These are phyloP conservation scores for Thereva nobilitata DNA, from an alignment of 2,888 invertebrate genomes.

Conservation along the genomic window DNA sequence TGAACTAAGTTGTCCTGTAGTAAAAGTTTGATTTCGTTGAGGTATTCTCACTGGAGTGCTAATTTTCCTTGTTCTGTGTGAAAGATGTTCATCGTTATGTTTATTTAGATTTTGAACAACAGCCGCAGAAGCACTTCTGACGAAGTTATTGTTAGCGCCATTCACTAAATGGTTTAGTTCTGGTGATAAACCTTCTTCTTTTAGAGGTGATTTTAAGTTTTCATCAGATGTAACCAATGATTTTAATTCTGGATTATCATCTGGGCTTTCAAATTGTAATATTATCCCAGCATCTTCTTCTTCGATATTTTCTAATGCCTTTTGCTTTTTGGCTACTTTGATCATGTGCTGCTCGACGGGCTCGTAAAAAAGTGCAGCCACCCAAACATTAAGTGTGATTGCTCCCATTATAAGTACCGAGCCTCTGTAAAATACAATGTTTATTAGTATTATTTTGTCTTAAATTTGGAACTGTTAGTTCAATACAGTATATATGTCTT, in stretches of 20 bases:
- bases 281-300: constrained; percentile 57
- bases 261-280: constrained; percentile 53
- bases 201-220: constrained; percentile 32
- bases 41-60: constrained; percentile 64
- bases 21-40: constrained; percentile 57
- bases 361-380: constrained; percentile 81
- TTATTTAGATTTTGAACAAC: constrained; percentile 63
- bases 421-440: constrained; percentile 62
- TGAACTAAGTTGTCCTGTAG: constrained; percentile 64
- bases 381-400: constrained; percentile 80
- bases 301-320: constrained; percentile 52
- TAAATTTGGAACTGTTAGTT: too few species aligned
- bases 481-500: too few species aligned
- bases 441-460: neutral
- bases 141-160: constrained; percentile 60
- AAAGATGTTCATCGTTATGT: constrained; percentile 56
- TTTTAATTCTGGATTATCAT: constrained; percentile 49
- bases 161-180: constrained; percentile 48
- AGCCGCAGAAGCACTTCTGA: constrained; percentile 72
- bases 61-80: constrained; percentile 63
- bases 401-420: constrained; percentile 81
- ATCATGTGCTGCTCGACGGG: constrained; percentile 83
- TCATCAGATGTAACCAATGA: constrained; percentile 54
- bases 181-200: constrained; percentile 39
- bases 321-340: constrained; percentile 60